These are phyloP conservation scores for Camelus dromedarius DNA, from an alignment of 2,113 vertebrate species.

Conservation along the genomic window DNA sequence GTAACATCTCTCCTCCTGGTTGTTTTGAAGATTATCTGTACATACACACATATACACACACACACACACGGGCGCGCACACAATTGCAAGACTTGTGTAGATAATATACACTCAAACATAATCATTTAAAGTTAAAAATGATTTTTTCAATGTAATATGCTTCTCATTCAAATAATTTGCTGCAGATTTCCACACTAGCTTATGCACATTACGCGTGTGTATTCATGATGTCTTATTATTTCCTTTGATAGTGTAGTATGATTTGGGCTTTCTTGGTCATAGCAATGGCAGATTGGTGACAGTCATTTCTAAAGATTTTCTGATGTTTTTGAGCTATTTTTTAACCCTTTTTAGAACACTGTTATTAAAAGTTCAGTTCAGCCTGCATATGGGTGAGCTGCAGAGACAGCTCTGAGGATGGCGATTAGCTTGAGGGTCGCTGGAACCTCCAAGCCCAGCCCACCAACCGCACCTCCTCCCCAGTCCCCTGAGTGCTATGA, in stretches of 20 bases:
- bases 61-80: rapidly evolving
- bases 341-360: background rate
- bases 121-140: background rate
- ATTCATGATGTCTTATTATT: background rate
- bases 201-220: rapidly evolving
- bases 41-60: background rate
- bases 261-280: background rate
- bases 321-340: background rate
- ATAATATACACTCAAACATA: background rate
- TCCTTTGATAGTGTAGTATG: background rate
- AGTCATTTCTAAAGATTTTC: background rate
- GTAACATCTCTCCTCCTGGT: too few species aligned
- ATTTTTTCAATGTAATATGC: background rate
- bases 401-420: background rate
- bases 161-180: background rate
- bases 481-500: too few species aligned
- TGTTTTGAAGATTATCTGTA: too few species aligned
- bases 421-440: background rate
- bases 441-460: background rate
- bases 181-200: background rate
- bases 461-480: too few species aligned
- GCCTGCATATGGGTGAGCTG: rapidly evolving
- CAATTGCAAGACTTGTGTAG: background rate
- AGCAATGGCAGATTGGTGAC: background rate
- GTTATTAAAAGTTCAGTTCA: background rate